Conservation (phyloP, 2,113 vertebrate species). For the Trogon melanurus region DNA sequence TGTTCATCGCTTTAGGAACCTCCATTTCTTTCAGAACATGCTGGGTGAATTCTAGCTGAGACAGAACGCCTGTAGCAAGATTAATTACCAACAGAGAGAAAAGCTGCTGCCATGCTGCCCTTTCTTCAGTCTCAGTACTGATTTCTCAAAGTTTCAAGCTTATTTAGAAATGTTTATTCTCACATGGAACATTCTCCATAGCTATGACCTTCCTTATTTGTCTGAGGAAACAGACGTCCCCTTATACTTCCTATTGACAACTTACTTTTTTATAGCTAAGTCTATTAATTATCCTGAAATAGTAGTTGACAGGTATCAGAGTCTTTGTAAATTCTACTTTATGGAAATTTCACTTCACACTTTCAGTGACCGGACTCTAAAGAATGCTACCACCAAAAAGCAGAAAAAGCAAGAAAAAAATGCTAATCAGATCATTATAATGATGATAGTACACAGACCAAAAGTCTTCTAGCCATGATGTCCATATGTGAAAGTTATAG, state of each 20-base stretch:
- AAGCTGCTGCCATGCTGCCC: not conserved
- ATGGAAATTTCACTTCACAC: not conserved
- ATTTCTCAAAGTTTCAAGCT: not conserved
- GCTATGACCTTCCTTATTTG: not conserved
- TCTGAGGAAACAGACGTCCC: not conserved
- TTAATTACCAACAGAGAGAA: not conserved
- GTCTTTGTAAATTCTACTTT: not conserved
- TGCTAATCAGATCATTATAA: not conserved
- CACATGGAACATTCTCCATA: not conserved
- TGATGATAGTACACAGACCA: not conserved
- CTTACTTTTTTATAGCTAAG: not conserved
- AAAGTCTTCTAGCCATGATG: rapidly evolving
- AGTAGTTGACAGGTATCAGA: not conserved
- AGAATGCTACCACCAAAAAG: not conserved
- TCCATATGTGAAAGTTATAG: not conserved
- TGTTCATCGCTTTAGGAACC: not conserved
- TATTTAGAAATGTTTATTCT: not conserved
- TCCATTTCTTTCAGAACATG: not conserved
- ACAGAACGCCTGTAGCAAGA: not conserved
- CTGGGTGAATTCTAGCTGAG: not conserved
- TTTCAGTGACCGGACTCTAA: not conserved
- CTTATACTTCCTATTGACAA: not conserved
- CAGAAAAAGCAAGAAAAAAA: not conserved
- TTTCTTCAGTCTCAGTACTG: not conserved
- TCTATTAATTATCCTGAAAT: not conserved